Evolutionary conservation across 2,888 invertebrate genomes (phyloP).

Genomic region (Julus scandinavius): DNA sequence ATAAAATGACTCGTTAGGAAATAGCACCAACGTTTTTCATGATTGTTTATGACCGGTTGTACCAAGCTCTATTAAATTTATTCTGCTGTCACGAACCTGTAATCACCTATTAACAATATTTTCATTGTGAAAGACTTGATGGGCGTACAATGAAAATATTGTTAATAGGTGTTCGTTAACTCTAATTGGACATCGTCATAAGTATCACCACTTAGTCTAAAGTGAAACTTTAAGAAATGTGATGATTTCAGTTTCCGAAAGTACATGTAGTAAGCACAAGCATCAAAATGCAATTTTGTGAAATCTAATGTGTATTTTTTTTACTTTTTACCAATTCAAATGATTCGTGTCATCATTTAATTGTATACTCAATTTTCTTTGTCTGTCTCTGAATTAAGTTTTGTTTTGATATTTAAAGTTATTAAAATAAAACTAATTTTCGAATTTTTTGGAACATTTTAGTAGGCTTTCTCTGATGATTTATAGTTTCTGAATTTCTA

Average conservation of each 20-base stretch:
- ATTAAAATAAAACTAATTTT: too few species aligned
- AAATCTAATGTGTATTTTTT: background rate
- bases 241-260: background rate
- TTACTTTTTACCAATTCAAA: background rate
- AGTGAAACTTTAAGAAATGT: background rate
- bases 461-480: background rate
- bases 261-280: background rate
- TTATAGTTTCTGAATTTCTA: background rate
- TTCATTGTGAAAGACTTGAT: background rate
- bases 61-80: conserved; percentile 17
- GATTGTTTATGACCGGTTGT: background rate
- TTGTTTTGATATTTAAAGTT: too few species aligned
- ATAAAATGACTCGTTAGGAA: background rate
- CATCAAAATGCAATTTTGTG: background rate
- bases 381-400: too few species aligned
- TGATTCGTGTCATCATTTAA: too few species aligned
- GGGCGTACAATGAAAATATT: too few species aligned
- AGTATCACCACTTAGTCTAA: background rate
- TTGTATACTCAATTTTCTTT: too few species aligned
- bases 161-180: too few species aligned
- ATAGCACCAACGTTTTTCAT: background rate
- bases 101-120: conserved; percentile 9
- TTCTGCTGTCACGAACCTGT: background rate
- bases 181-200: background rate
- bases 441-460: too few species aligned